Conservation (phyloP, 2,113 vertebrate genomes). For the Nycticebus coucang region DNA sequence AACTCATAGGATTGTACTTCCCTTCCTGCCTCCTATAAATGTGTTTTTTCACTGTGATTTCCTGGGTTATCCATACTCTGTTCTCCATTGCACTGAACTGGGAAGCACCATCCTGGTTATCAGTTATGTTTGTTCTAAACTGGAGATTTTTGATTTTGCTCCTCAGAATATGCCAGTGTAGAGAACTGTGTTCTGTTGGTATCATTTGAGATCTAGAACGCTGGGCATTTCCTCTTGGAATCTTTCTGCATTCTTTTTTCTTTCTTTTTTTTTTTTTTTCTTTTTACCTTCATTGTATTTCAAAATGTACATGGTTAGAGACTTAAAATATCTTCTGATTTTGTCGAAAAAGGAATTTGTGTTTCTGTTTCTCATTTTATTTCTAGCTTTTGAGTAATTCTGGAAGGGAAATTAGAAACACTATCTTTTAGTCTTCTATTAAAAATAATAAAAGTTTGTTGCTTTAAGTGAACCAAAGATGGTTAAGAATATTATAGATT, state of each 20-base stretch:
- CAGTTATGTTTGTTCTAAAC: background rate
- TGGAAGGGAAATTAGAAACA: background rate
- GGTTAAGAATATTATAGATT: background rate
- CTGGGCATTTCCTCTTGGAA: background rate
- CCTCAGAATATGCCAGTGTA: background rate
- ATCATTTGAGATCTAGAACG: background rate
- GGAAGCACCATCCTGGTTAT: background rate
- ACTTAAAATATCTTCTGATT: background rate
- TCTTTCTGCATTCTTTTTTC: background rate
- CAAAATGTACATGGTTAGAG: background rate
- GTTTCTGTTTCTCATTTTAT: conserved; percentile 10
- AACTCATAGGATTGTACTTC: background rate
- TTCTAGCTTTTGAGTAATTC: background rate
- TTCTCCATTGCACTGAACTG: background rate
- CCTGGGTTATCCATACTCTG: background rate
- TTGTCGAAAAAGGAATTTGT: conserved; percentile 6
- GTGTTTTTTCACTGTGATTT: background rate
- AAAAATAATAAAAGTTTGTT: background rate
- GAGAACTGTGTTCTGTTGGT: background rate
- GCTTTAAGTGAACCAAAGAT: background rate
- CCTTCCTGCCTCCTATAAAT: background rate
- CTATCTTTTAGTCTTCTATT: background rate
- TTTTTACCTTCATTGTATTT: background rate
- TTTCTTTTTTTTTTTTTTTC: background rate
- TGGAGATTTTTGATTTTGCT: background rate